Percentiles rank a stretch among this genome's conserved stretches.
Conservation (phyloP, 1,140 invertebrate species). For the Drosophila guanche region DNA sequence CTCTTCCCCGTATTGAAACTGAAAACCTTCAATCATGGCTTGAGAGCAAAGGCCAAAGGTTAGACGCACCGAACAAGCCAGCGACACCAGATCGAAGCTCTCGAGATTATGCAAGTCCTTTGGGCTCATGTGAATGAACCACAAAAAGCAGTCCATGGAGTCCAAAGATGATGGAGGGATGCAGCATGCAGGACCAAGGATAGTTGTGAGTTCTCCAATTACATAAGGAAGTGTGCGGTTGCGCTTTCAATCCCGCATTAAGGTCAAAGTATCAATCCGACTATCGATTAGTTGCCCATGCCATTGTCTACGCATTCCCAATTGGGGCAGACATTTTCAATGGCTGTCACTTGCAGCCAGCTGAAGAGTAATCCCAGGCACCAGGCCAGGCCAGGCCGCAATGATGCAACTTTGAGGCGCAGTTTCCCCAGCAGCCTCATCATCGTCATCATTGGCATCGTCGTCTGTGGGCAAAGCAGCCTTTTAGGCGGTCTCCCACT, state of each 20-base stretch:
- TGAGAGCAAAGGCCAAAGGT: conserved; percentile 38
- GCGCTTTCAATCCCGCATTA: conserved; percentile 9
- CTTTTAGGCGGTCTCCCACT: conserved; percentile 29
- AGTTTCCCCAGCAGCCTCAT: conserved; percentile 1
- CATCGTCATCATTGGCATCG: not conserved
- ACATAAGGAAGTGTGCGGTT: conserved; percentile 13
- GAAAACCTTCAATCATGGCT: conserved; percentile 21
- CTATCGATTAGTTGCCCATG: conserved; percentile 52
- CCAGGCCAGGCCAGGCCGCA: not conserved
- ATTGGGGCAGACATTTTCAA: not conserved
- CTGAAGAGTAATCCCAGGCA: no score
- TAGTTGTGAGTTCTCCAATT: conserved; percentile 8
- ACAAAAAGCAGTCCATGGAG: not conserved
- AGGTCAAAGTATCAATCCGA: conserved; percentile 43
- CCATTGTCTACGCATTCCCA: conserved; percentile 39
- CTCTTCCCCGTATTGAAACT: conserved; percentile 26
- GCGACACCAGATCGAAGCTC: no score
- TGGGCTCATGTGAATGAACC: not conserved
- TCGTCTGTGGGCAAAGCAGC: conserved; percentile 14
- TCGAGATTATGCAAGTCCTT: conserved; percentile 52
- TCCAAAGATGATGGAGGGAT: conserved; percentile 23
- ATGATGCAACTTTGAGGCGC: conserved; percentile 57
- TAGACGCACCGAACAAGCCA: conserved; percentile 8
- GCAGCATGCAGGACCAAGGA: not conserved
- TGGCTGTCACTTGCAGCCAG: conserved; percentile 54